Evolutionary conservation across 1,140 invertebrate species (phyloP), one percentile per base, ranked within the genome.

Genomic region (Venustaconcha ellipsiformis): DNA sequence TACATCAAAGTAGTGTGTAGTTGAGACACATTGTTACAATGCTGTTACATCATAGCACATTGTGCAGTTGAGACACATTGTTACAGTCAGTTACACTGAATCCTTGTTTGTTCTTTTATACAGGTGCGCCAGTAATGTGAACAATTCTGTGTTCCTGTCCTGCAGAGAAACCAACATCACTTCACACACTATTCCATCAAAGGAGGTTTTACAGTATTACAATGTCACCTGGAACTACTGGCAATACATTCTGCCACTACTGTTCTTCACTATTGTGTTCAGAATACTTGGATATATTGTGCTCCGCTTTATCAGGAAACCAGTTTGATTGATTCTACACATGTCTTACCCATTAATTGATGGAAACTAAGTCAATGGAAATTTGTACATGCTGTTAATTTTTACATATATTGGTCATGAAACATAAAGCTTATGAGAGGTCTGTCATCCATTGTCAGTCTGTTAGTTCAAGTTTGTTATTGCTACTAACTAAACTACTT

Each of bases 241-340:
- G 67, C 37, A 74, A 17, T 78, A 80, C 58, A 48, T 78, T 57
- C 57, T 76, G 30, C 79, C 79, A 0, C 69, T 80, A 17, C 57
- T 78, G 17, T 17, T 76, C 56, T 81, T 78, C 65, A 76, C 67
- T 1, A 55, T 69, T 13, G 2, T 67, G 11, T 78, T 75, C 23
- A 23, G 80, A n/a, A 14, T 69, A 14, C 70, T 74, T 5, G 80
- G 80, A 15, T 81, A 81, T 64, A 18, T 81, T 15, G 64, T 77
- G 23, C 64, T 81, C 3, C 58, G 80, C n/a, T 81, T 77, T 72
- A 48, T 76, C 23, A 62, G 63, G n/a, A 72, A 72, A 72, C 71
- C 71, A 55, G 64, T 72, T 58, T 72, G 30, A 70, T 69, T 23
- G 59, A 4, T 48, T 48, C 37, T 48, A 48, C 37, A 48, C 37